phyloP scores from a whole-genome alignment of 2,113 vertebrate species.

The Balaenoptera acutorostrata region DNA sequence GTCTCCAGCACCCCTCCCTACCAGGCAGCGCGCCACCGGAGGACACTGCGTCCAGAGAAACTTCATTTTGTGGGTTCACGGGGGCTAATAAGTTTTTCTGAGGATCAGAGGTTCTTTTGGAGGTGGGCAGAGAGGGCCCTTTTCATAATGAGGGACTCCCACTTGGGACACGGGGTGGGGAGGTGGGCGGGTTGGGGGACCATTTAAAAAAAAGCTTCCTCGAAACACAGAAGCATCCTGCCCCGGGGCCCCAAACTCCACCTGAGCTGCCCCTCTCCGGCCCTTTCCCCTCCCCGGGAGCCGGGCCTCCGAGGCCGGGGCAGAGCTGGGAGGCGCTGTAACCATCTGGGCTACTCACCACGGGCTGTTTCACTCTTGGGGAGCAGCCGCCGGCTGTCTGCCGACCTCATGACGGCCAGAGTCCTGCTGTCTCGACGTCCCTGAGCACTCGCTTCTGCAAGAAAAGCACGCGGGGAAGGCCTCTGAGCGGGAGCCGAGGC shows the following conservation, averaged over 20 bases:
- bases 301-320: background rate
- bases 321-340: background rate
- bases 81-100: background rate
- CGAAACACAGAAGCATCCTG: background rate
- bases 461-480: background rate
- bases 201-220: background rate
- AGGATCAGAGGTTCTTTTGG: background rate
- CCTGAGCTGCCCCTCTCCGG: background rate
- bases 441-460: background rate
- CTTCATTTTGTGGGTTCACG: background rate
- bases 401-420: background rate
- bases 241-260: background rate
- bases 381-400: background rate
- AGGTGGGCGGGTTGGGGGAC: background rate
- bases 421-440: background rate
- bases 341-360: rapidly evolving
- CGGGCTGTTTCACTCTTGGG: rapidly evolving
- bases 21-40: too few species aligned
- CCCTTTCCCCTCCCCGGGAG: background rate
- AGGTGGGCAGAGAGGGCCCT: background rate
- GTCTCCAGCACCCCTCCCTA: background rate
- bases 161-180: background rate
- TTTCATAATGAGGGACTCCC: background rate
- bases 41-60: background rate
- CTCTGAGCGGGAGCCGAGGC: rapidly evolving